These are phyloP conservation scores for Perizoma affinitatum DNA, from an alignment of 2,888 invertebrate species.

Conservation along the genomic window DNA sequence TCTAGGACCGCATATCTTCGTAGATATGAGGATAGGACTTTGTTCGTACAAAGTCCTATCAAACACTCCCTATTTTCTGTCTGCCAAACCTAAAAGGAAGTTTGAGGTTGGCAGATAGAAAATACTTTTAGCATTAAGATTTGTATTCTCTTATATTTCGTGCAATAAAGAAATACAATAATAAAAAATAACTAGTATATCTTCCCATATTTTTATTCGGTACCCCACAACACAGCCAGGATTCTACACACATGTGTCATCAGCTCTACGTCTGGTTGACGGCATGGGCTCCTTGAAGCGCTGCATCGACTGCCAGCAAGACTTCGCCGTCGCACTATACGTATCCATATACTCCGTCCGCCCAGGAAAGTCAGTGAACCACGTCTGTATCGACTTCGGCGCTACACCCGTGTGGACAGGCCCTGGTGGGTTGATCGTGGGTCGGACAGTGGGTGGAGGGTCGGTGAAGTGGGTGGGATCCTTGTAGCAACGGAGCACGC, in stretches of 20 bases:
- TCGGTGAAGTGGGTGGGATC: slow-evolving; percentile 85
- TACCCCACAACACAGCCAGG: background rate
- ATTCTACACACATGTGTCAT: slow-evolving; percentile 75
- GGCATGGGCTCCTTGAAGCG: slow-evolving; percentile 86
- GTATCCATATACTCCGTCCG: slow-evolving; percentile 86
- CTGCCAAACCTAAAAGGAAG: too few species aligned
- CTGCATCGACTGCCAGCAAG: slow-evolving; percentile 85
- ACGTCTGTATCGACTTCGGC: slow-evolving; percentile 79
- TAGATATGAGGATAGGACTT: too few species aligned
- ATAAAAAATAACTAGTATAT: slow-evolving; percentile 33
- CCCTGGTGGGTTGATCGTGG: slow-evolving; percentile 81
- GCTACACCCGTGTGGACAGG: slow-evolving; percentile 65
- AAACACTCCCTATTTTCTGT: too few species aligned
- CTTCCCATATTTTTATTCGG: slow-evolving; percentile 52
- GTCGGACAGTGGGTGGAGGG: slow-evolving; percentile 79
- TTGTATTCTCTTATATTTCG: too few species aligned
- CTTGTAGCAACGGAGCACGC: slow-evolving; percentile 84
- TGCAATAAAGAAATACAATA: too few species aligned
- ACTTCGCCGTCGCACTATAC: slow-evolving; percentile 84
- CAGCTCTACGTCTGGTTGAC: slow-evolving; percentile 84
- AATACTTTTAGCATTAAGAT: too few species aligned
- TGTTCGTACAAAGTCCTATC: too few species aligned
- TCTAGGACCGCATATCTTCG: too few species aligned
- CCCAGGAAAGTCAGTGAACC: slow-evolving; percentile 83
- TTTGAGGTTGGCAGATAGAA: too few species aligned